Base-by-base conservation (phyloP, 1,140 invertebrate species). In the Drosophila arizonae region DNA sequence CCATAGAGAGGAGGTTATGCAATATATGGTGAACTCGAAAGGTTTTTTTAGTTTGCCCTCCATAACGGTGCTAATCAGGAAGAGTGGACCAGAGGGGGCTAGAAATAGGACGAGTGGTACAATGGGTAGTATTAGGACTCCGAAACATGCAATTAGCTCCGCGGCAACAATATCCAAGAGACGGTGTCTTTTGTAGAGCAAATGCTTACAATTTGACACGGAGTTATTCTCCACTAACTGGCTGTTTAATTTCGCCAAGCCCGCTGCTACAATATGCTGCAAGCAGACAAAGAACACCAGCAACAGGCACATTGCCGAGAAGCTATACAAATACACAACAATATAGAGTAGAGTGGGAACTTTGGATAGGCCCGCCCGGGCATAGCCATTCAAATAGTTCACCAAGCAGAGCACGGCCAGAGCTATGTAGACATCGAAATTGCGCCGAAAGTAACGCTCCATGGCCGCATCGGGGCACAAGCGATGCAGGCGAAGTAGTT, bases 201-300 rank as follows among this genome's bases (percentile, higher is more conserved):
- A 24, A 30, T 15, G 21, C 9, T 21, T 62, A 30, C 41, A 52
- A 13, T 30, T 41, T 3, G 17, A 24, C 17, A 52, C 60, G 1
- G 28, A 58, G 15, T 15, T 17, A 33, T 1, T 41, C 17, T 61
- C 9, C 43, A 8, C 2, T 8, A 88, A 2, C 41, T 70, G 55
- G 0, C 3, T 39, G 21, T 88, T 87, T 28, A 54, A 75, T 8
- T 79, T 51, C 0, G 17, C 11, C 13, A 88, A 11, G 0, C 70
- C 77, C 1, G 70, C 57, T 26, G 65, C 62, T 54, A 89, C 67
- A 26, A 88, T 76, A 36, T 64, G 67, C 39, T 88, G 81, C 48
- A 87, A 43, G 36, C 84, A 75, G n/a, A 84, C 77, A 41, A 88
- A 88, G 39, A 88, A 78, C n/a, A 80, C 54, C 1, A 88, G n/a